A percentile compares a stretch with the other conserved stretches of the same genome.
Conservation (phyloP, 1,140 invertebrate genomes). For the Anastrepha ludens region DNA sequence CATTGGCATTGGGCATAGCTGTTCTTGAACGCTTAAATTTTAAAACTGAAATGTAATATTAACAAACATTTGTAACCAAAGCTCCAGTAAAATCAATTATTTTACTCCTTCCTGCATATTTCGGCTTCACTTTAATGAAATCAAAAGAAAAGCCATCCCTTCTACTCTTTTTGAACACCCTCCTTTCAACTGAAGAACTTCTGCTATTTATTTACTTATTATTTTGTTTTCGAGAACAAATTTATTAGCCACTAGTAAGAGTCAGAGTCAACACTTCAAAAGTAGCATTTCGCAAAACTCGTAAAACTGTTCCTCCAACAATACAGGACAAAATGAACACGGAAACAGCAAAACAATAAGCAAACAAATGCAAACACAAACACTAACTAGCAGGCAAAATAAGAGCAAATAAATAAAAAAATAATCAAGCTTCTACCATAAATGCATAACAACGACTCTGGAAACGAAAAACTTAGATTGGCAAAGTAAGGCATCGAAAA, state of each 20-base stretch:
- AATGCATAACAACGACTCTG: neutral
- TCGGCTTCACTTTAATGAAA: too few relatives aligned
- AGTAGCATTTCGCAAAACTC: neutral
- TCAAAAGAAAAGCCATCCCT: too few relatives aligned
- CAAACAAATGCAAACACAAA: neutral
- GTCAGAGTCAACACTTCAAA: neutral
- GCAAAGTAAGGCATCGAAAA: neutral
- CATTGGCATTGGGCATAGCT: too few relatives aligned
- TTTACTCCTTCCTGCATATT: too few relatives aligned
- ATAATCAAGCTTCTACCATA: neutral
- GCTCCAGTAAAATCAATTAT: too few relatives aligned
- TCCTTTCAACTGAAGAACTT: too few relatives aligned
- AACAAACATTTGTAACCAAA: too few relatives aligned
- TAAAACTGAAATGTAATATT: too few relatives aligned
- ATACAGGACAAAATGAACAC: neutral
- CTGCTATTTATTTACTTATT: too few relatives aligned
- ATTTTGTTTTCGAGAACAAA: neutral
- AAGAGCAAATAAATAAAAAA: neutral
- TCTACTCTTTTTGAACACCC: too few relatives aligned
- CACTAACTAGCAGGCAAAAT: neutral
- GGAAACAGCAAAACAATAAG: constrained; percentile 1
- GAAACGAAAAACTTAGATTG: neutral
- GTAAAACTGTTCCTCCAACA: neutral
- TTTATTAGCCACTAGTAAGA: neutral
- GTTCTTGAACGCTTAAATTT: too few relatives aligned